Conservation (phyloP, 1,140 invertebrate genomes). For the Proales similis region DNA sequence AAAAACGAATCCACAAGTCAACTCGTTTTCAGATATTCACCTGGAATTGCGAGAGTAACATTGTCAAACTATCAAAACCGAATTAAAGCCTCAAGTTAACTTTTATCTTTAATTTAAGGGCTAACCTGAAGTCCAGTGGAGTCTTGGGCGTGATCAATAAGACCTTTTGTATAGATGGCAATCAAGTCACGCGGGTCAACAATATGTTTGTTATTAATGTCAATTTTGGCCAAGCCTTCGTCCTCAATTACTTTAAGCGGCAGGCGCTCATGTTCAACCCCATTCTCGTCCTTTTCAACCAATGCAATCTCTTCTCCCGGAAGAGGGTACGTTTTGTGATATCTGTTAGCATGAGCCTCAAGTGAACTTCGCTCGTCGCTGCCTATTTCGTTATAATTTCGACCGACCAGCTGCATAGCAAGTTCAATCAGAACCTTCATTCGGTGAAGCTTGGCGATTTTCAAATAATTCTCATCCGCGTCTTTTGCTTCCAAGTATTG, state of each 20-base stretch:
- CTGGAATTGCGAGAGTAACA: slow-evolving; percentile 34
- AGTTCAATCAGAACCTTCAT: slow-evolving; percentile 35
- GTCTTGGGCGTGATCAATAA: slow-evolving; percentile 21
- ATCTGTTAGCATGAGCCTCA: slow-evolving; percentile 24
- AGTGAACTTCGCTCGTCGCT: slow-evolving; percentile 11
- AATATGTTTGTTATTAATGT: slow-evolving; percentile 15
- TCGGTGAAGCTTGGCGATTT: slow-evolving; percentile 10
- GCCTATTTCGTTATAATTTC: slow-evolving; percentile 30
- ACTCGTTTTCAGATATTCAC: no score
- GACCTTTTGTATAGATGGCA: slow-evolving; percentile 18
- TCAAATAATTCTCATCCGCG: slow-evolving; percentile 14
- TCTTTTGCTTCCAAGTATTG: neutral
- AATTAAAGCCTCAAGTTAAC: slow-evolving; percentile 1
- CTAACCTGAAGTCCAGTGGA: slow-evolving; percentile 9
- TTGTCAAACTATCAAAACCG: slow-evolving; percentile 16
- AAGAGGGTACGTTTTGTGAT: slow-evolving; percentile 31
- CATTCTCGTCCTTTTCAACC: slow-evolving; percentile 17
- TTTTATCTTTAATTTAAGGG: neutral
- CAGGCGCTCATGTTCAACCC: neutral
- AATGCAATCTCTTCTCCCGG: slow-evolving; percentile 19
- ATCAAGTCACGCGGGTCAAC: slow-evolving; percentile 26
- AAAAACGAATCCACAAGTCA: no score
- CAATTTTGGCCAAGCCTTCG: slow-evolving; percentile 6
- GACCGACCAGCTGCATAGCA: slow-evolving; percentile 25
- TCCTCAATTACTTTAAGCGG: slow-evolving; percentile 30